Conservation (phyloP, 2,888 invertebrate species). For the Melanophora roralis region DNA sequence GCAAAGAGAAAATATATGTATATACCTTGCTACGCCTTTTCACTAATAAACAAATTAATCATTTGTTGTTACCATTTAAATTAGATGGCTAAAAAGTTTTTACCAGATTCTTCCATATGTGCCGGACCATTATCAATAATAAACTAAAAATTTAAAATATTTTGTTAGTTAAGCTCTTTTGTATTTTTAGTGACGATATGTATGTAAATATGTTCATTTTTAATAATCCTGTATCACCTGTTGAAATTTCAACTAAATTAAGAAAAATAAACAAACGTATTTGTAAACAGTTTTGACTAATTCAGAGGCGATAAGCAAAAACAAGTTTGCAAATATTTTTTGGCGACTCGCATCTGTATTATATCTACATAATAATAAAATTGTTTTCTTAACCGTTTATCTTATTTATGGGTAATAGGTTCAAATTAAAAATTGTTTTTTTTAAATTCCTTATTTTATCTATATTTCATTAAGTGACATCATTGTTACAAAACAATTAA, state of each 20-base stretch:
- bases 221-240: conserved; percentile 28
- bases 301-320: neutral
- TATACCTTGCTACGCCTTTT: too few relatives aligned
- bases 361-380: neutral
- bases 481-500: conserved; percentile 48
- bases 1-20: too few relatives aligned
- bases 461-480: conserved; percentile 45
- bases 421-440: neutral
- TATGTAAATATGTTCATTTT: too few relatives aligned
- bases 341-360: neutral
- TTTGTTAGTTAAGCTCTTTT: too few relatives aligned
- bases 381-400: neutral
- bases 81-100: too few relatives aligned
- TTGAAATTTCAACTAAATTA: conserved; percentile 27
- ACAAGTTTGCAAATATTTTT: neutral
- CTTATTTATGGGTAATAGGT: neutral
- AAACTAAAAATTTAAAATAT: too few relatives aligned
- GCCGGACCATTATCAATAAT: too few relatives aligned
- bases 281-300: neutral
- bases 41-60: too few relatives aligned
- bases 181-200: too few relatives aligned
- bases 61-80: too few relatives aligned
- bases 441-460: neutral
- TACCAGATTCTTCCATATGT: too few relatives aligned
- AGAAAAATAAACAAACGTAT: conserved; percentile 3